Conservation (phyloP, 2,888 invertebrate species). For the Ectemnius lituratus region DNA sequence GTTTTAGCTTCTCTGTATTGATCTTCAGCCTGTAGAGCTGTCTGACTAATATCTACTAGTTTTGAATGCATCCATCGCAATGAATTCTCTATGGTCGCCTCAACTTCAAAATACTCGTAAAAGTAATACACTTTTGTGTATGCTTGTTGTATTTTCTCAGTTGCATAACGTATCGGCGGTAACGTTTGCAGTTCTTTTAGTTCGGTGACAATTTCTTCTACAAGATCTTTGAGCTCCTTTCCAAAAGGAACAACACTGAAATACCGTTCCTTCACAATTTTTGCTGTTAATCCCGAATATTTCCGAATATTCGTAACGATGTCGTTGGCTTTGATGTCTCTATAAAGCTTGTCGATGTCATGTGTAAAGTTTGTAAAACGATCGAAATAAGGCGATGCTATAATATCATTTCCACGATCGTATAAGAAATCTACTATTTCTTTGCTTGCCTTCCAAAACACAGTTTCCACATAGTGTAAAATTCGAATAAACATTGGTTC, state of each 20-base stretch:
- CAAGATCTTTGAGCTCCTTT: conserved; percentile 82
- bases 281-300: conserved; percentile 84
- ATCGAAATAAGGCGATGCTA: conserved; percentile 89
- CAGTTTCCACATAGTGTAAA: conserved; percentile 86
- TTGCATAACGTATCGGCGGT: conserved; percentile 81
- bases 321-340: conserved; percentile 88
- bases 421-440: conserved; percentile 90
- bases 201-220: conserved; percentile 82
- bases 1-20: conserved; percentile 91
- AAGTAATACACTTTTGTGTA: conserved; percentile 84
- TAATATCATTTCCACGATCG: conserved; percentile 87
- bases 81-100: conserved; percentile 83
- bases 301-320: conserved; percentile 88
- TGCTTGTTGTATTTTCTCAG: conserved; percentile 81
- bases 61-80: conserved; percentile 85
- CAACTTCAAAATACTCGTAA: conserved; percentile 87
- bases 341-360: conserved; percentile 88
- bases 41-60: conserved; percentile 85
- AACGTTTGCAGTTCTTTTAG: conserved; percentile 82
- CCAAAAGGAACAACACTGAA: conserved; percentile 85
- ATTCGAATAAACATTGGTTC: conserved; percentile 89
- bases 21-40: conserved; percentile 89
- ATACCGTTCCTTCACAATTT: conserved; percentile 84
- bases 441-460: conserved; percentile 86
- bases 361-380: conserved; percentile 89